Conservation (phyloP, 2,888 invertebrate genomes). For the Tenthredo amoena region DNA sequence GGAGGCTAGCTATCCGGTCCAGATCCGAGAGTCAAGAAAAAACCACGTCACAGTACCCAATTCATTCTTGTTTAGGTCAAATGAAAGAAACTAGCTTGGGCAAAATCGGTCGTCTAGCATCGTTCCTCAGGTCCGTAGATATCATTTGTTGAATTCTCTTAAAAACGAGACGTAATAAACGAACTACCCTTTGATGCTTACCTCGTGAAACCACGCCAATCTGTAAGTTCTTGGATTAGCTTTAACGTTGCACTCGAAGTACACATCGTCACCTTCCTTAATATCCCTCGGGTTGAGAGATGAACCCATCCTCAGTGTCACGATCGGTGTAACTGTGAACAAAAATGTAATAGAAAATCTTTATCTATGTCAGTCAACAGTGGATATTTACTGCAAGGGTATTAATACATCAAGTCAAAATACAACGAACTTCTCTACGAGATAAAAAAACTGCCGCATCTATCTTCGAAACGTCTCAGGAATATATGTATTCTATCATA, state of each 20-base stretch:
- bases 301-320: slow-evolving; percentile 90
- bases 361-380: not conserved
- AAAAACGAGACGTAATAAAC: not conserved
- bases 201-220: slow-evolving; percentile 92
- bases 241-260: slow-evolving; percentile 92
- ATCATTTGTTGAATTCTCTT: not conserved
- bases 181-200: slow-evolving; percentile 78
- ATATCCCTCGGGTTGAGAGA: slow-evolving; percentile 91
- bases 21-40: too few relatives aligned
- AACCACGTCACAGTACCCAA: too few relatives aligned
- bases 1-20: too few relatives aligned
- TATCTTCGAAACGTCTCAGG: too few relatives aligned
- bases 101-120: too few relatives aligned
- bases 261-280: slow-evolving; percentile 94
- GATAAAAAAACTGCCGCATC: too few relatives aligned
- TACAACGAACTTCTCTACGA: too few relatives aligned
- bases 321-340: slow-evolving; percentile 87
- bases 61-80: too few relatives aligned
- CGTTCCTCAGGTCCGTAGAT: too few relatives aligned
- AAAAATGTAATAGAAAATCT: not conserved
- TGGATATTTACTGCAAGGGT: not conserved
- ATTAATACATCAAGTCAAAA: not conserved
- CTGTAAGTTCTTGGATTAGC: slow-evolving; percentile 92
- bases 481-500: too few relatives aligned
- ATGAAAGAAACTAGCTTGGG: too few relatives aligned